Evolutionary conservation across 1,140 invertebrate species (phyloP).

Genomic region (Halotydeus destructor): DNA sequence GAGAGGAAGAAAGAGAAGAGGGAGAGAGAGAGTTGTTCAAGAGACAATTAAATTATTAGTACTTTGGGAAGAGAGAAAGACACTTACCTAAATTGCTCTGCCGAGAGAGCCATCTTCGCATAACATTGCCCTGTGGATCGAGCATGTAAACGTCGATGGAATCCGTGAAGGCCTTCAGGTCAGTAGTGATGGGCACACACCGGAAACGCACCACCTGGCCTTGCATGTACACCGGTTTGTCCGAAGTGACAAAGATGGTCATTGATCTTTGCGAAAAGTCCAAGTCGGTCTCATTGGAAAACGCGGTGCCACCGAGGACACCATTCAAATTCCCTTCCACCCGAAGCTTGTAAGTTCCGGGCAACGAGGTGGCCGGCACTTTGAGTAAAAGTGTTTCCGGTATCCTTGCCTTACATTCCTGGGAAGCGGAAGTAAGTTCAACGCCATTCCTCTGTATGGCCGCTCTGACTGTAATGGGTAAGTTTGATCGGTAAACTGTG

Average conservation of each 20-base stretch:
- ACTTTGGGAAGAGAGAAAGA: constrained; percentile 38
- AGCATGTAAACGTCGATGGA: constrained; percentile 72
- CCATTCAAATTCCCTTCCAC: constrained; percentile 70
- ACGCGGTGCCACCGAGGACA: constrained; percentile 57
- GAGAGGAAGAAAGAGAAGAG: constrained; percentile 4
- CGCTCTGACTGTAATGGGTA: constrained; percentile 53
- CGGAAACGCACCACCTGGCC: constrained; percentile 68
- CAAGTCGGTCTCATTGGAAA: constrained; percentile 55
- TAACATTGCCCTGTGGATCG: constrained; percentile 59
- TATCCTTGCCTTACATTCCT: constrained; percentile 50
- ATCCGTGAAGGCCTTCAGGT: constrained; percentile 62
- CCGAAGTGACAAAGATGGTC: constrained; percentile 84
- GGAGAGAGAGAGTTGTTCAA: neutral
- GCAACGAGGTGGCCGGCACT: constrained; percentile 56
- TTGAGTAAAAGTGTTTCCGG: constrained; percentile 58
- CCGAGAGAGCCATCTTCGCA: constrained; percentile 70
- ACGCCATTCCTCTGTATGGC: constrained; percentile 68
- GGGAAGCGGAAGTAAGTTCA: constrained; percentile 50
- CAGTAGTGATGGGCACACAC: constrained; percentile 67
- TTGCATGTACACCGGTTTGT: constrained; percentile 87
- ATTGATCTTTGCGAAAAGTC: constrained; percentile 66
- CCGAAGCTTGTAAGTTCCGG: constrained; percentile 57
- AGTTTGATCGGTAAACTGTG: constrained; percentile 42
- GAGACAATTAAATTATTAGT: constrained; percentile 4
- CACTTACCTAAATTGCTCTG: constrained; percentile 33